Percentiles rank a stretch among this genome's conserved stretches.
Evolutionary conservation across 2,888 invertebrate species (phyloP).

Genomic region (Cheilosia impressa): DNA sequence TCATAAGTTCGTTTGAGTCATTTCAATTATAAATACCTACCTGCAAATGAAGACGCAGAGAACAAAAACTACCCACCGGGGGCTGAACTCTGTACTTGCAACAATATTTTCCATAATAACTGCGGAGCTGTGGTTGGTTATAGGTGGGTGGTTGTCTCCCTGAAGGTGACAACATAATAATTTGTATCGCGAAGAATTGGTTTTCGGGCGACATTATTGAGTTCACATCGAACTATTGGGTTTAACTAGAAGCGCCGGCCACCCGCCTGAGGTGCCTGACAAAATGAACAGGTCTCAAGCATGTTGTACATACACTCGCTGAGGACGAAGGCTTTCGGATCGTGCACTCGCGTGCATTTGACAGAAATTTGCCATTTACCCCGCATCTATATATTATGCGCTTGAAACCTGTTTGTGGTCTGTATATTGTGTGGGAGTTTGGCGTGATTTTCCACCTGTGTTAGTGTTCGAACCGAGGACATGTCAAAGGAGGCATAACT

Average conservation of each 20-base stretch:
- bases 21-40: slow-evolving; percentile 52
- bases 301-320: background rate
- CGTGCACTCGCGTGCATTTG: slow-evolving; percentile 49
- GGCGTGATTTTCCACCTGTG: slow-evolving; percentile 13
- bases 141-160: slow-evolving; percentile 17
- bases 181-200: slow-evolving; percentile 35
- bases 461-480: slow-evolving; percentile 1
- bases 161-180: slow-evolving; percentile 49
- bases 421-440: slow-evolving; percentile 51
- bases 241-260: background rate
- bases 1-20: background rate
- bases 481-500: background rate
- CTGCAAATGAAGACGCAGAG: slow-evolving; percentile 11
- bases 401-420: slow-evolving; percentile 19
- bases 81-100: slow-evolving; percentile 11
- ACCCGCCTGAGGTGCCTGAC: background rate
- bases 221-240: slow-evolving; percentile 5
- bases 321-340: background rate
- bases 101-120: slow-evolving; percentile 26
- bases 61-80: background rate
- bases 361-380: slow-evolving; percentile 55
- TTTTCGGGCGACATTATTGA: slow-evolving; percentile 17
- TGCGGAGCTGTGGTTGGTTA: background rate
- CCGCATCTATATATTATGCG: background rate
- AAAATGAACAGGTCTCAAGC: background rate